These are phyloP conservation scores for Oreotrochilus melanogaster DNA, from an alignment of 2,113 vertebrate species.

Conservation along the genomic window DNA sequence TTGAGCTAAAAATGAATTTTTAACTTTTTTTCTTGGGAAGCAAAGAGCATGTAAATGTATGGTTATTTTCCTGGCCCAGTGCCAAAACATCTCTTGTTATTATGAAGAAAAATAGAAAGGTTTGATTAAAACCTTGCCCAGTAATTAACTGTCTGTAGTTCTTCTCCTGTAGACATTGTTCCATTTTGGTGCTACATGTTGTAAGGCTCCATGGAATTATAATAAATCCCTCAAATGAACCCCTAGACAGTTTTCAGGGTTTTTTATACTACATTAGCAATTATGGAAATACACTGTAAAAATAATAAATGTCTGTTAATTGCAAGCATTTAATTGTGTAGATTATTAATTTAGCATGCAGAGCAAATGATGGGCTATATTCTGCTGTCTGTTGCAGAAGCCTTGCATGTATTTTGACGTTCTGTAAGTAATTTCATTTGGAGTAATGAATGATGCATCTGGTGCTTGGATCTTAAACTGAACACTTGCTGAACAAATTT, in stretches of 20 bases:
- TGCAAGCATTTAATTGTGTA: constrained; percentile 31
- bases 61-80: constrained; percentile 37
- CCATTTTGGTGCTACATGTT: constrained; percentile 14
- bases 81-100: constrained; percentile 46
- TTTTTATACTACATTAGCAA: constrained; percentile 39
- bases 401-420: neutral
- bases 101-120: constrained; percentile 22
- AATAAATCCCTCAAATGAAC: constrained; percentile 51
- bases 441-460: neutral
- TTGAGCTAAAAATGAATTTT: constrained; percentile 44
- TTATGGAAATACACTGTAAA: constrained; percentile 14
- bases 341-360: constrained; percentile 40
- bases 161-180: constrained; percentile 18
- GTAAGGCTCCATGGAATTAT: constrained; percentile 28
- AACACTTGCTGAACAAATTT: neutral
- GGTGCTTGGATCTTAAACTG: neutral
- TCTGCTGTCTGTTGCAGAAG: neutral
- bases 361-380: neutral
- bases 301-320: constrained; percentile 45
- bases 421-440: constrained; percentile 5
- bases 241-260: constrained; percentile 34
- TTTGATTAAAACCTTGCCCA: constrained; percentile 58
- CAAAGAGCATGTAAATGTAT: constrained; percentile 38
- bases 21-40: constrained; percentile 48
- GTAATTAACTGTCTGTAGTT: constrained; percentile 51